Base-by-base conservation (phyloP, 2,113 vertebrate species). In the Anolis sagrei region DNA sequence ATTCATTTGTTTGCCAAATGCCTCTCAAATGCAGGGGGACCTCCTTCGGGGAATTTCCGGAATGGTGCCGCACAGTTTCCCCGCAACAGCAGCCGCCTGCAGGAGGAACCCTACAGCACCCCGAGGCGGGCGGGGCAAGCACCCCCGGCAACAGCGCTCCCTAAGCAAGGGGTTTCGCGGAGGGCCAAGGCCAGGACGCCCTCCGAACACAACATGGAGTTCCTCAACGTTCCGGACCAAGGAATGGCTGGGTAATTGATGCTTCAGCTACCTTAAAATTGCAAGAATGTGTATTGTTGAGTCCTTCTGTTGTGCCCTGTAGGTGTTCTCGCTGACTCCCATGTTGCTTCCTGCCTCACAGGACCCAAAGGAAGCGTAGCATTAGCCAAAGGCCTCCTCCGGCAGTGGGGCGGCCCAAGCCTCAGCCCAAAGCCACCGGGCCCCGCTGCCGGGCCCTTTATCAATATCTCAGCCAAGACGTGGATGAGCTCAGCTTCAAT, bases 211-310 rank as follows among this genome's bases (percentile, higher is more conserved):
- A 98, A 98, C 95, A 82, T 97, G 94, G 98, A 99, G 91, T 99
- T 99, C 95, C 98, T 99, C 78, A 98, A 96, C 0, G 98, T 99
- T 51, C 98, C 98, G 0, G 98, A 99, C 88, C 97, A 98, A 93
- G 98, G 98, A 1, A 95, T 98, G 93, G 98, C 98, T 0, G 98
- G 98, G 98, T 99, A 95, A 14, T 58, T 81, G 18, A 9, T 21
- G 10, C 9, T 32, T 78, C 2, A 14, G 2, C 39, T 44, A 44
- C 5, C 39, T 5, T 44, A 44, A 44, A 44, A 44, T 44, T 44
- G 39, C 39, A 44, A 44, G 39, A 5, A 44, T 44, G 14, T 58
- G 54, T 58, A 58, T 2, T 54, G 54, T 58, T 0, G 14, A 16
- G 3, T 2, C 54, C 16, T n/a, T n/a, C n/a, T n/a, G n/a, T n/a